Evolutionary conservation across 2,888 invertebrate genomes (phyloP).

Genomic region (Eilema depressum): DNA sequence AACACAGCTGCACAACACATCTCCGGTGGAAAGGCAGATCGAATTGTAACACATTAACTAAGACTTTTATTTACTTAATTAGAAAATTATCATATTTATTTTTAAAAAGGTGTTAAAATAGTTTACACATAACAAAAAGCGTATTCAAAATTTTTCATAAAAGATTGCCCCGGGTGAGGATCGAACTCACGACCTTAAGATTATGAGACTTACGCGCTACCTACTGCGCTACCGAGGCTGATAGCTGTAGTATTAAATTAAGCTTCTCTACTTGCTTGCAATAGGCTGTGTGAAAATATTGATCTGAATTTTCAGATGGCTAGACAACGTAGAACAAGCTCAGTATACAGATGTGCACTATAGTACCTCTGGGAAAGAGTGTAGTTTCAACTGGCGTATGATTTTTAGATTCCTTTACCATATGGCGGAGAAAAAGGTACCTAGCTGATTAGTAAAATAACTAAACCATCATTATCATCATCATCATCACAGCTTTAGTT

Average conservation of each 20-base stretch:
- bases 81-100: too few species aligned
- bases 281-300: not conserved
- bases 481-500: not conserved
- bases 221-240: slow-evolving; percentile 94
- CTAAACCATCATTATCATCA: not conserved
- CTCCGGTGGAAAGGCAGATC: too few species aligned
- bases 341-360: slow-evolving; percentile 95
- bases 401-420: slow-evolving; percentile 93
- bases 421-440: slow-evolving; percentile 90
- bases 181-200: slow-evolving; percentile 92
- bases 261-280: not conserved
- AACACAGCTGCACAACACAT: too few species aligned
- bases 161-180: slow-evolving; percentile 53
- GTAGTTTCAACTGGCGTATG: slow-evolving; percentile 97
- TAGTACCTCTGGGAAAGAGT: slow-evolving; percentile 92
- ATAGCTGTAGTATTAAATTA: too few species aligned
- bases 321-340: slow-evolving; percentile 88
- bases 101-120: too few species aligned
- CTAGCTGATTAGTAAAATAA: slow-evolving; percentile 8
- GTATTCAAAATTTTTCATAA: too few species aligned
- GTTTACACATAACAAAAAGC: too few species aligned
- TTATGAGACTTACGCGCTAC: slow-evolving; percentile 97
- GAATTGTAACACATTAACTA: too few species aligned
- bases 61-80: too few species aligned
- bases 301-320: slow-evolving; percentile 84